Evolutionary conservation across 2,888 invertebrate genomes (phyloP).

Genomic region (Onchidella celtica): DNA sequence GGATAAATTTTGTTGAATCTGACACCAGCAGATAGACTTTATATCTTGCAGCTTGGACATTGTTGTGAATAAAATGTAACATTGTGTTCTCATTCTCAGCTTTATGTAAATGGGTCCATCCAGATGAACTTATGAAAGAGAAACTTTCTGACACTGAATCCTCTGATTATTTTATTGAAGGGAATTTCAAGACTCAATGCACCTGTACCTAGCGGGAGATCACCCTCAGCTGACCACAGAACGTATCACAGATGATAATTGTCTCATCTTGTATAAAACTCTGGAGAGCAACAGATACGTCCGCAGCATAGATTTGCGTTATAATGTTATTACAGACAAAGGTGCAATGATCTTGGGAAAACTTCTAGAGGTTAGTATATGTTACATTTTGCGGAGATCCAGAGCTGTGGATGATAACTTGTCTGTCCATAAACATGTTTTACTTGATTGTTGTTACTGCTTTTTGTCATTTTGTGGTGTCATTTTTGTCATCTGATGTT

Average conservation of each 20-base stretch:
- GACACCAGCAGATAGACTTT: not conserved
- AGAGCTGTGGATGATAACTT: no score
- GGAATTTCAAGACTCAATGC: slow-evolving; percentile 68
- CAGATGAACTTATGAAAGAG: no score
- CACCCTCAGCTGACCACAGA: slow-evolving; percentile 71
- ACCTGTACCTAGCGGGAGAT: slow-evolving; percentile 74
- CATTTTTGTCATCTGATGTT: no score
- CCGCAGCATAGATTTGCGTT: slow-evolving; percentile 75
- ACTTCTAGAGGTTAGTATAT: slow-evolving; percentile 67
- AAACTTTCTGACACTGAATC: no score
- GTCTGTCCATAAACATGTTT: no score
- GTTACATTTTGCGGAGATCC: no score
- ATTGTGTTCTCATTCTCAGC: no score
- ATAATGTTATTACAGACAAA: slow-evolving; percentile 77
- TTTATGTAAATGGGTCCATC: no score
- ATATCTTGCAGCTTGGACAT: no score
- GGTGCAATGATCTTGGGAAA: slow-evolving; percentile 73
- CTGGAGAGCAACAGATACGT: slow-evolving; percentile 73
- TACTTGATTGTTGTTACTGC: no score
- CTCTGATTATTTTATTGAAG: slow-evolving; percentile 49
- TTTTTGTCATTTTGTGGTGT: no score
- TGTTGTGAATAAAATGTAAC: no score
- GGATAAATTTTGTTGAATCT: not conserved
- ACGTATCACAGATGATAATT: slow-evolving; percentile 72
- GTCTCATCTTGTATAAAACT: slow-evolving; percentile 67